Evolutionary conservation across 2,888 invertebrate species (phyloP).

Genomic region (Ophioninae sp.): DNA sequence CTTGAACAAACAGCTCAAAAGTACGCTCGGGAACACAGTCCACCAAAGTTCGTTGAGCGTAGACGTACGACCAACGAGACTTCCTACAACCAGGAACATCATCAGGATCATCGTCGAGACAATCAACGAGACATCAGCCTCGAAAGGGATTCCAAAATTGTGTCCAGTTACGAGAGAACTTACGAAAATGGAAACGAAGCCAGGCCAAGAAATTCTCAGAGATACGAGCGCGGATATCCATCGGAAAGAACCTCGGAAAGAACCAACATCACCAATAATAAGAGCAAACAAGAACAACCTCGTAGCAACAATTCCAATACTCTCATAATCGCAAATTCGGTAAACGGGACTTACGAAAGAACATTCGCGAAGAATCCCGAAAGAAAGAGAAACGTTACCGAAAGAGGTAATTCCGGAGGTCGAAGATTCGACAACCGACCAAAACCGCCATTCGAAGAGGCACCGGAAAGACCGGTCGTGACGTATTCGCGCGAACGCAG

Average conservation of each 20-base stretch:
- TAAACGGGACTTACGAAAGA: conserved; percentile 69
- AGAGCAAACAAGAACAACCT: conserved; percentile 45
- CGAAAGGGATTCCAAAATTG: conserved; percentile 65
- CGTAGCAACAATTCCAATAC: conserved; percentile 68
- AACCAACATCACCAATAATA: conserved; percentile 56
- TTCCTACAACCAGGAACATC: conserved; percentile 46
- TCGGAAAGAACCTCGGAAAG: conserved; percentile 36
- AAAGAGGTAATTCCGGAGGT: conserved; percentile 69
- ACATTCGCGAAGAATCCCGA: conserved; percentile 75
- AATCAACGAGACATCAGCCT: conserved; percentile 67
- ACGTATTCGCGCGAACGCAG: conserved; percentile 71
- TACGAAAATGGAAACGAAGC: conserved; percentile 65
- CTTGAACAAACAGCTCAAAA: conserved; percentile 80
- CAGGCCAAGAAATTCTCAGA: conserved; percentile 52
- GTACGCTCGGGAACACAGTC: conserved; percentile 79
- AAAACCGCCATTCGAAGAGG: conserved; percentile 77
- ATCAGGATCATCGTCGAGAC: conserved; percentile 33
- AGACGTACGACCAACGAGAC: conserved; percentile 58
- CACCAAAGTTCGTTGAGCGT: conserved; percentile 78
- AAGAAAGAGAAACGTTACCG: conserved; percentile 68
- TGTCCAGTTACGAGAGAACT: conserved; percentile 70
- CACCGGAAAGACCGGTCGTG: conserved; percentile 74
- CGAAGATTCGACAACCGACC: conserved; percentile 76
- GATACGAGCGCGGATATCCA: conserved; percentile 55
- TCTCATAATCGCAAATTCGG: conserved; percentile 42